Evolutionary conservation across 2,113 vertebrate species (phyloP), one percentile per base, ranked within the genome.

Genomic region (Xiphophorus hellerii): DNA sequence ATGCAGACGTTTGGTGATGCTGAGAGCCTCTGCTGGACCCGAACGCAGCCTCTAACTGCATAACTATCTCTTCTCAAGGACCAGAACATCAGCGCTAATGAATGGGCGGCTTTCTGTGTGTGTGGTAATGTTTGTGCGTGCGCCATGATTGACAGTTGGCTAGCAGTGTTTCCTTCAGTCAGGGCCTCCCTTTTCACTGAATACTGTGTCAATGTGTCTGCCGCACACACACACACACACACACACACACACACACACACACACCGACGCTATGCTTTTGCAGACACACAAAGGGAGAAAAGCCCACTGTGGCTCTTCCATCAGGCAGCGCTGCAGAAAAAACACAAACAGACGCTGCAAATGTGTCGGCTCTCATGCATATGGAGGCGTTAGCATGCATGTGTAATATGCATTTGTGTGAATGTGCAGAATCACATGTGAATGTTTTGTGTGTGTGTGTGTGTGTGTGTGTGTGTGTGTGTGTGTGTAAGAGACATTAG

Each of bases 71-170:
- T 39, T 17, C 66, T 71, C 8, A 72, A 74, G 82, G 42, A 72
- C 7, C 54, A 79, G 48, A 67, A 29, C 14, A 73, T 79, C 48
- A 60, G 68, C 61, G 74, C 72, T 78, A 84, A 81, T 80, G 64
- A 64, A 71, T 69, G 72, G 28, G 15, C 66, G 20, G 51, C 25
- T 76, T 39, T 82, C 42, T 71, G 31, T 58, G 69, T 82, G 82
- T 73, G 78, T 65, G 62, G 35, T 29, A 42, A 74, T 80, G 71
- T 83, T 64, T 81, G 62, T 72, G 78, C 25, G 29, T 80, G 31
- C 54, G 73, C 84, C 75, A 64, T 94, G 90, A 94, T 85, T 94
- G 92, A 93, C 93, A 92, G 91, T 69, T 85, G 71, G 82, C 83
- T 80, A 70, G 83, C 86, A 82, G 72, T 63, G 66, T 84, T 73